These are phyloP conservation scores for Gnathonemus longibarbis DNA, from an alignment of 2,113 vertebrate species.

Conservation along the genomic window DNA sequence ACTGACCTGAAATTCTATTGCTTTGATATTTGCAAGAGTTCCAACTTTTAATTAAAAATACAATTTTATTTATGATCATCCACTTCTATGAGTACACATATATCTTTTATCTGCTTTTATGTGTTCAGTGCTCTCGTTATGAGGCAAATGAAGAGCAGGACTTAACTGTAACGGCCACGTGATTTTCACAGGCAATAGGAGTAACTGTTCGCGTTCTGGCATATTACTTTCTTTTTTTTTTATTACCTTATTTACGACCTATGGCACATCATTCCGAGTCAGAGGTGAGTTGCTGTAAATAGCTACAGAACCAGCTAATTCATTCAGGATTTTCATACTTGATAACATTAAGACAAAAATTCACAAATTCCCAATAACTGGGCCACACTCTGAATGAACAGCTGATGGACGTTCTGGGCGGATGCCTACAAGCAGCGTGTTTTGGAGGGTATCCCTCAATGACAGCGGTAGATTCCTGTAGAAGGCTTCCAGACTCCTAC, in stretches of 20 bases:
- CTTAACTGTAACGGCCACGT: not conserved
- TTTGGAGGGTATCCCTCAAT: not conserved
- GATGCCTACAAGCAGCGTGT: not conserved
- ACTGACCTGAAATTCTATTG: not conserved
- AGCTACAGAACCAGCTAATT: not conserved
- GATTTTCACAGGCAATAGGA: not conserved
- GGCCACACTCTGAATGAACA: not conserved
- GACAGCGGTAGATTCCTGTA: not conserved
- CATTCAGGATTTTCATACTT: not conserved
- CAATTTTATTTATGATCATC: not conserved
- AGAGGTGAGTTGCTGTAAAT: not conserved
- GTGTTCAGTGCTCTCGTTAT: not conserved
- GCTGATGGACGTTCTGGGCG: not conserved
- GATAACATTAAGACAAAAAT: not conserved
- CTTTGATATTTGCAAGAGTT: not conserved
- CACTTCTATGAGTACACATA: not conserved
- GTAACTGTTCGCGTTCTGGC: not conserved
- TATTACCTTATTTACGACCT: not conserved
- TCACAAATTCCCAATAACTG: not conserved
- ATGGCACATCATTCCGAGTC: not conserved
- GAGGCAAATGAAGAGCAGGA: not conserved
- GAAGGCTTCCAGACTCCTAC: not conserved
- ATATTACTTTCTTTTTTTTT: not conserved
- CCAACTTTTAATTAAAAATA: not conserved
- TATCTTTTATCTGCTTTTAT: not conserved